These are phyloP conservation scores for Chondrosia reniformis DNA, from an alignment of 37 sponge, comb jelly and placozoan species.

Conservation along the genomic window DNA sequence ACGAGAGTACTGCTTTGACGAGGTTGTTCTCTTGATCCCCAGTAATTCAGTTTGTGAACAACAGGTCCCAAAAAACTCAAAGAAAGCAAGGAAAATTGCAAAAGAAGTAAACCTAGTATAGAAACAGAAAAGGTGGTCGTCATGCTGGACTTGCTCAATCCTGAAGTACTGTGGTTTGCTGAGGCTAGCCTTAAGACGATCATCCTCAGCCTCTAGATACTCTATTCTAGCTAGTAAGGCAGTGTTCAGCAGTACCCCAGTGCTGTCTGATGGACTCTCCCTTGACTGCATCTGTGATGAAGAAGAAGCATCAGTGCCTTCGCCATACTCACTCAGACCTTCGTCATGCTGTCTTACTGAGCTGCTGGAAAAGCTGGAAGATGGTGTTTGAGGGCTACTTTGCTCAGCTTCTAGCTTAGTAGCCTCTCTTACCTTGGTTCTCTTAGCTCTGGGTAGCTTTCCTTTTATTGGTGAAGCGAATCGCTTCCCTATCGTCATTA, in stretches of 20 bases:
- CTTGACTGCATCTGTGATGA: no score
- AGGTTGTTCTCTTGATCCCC: conserved; percentile 24
- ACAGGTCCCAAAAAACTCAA: conserved; percentile 41
- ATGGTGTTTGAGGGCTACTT: background rate
- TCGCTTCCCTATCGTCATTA: conserved; percentile 23
- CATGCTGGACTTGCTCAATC: conserved; percentile 34
- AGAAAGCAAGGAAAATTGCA: conserved; percentile 20
- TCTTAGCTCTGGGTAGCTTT: background rate
- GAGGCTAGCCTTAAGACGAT: no score
- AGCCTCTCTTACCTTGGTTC: background rate
- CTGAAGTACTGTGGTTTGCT: no score
- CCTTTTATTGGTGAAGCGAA: conserved; percentile 38
- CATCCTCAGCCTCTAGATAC: conserved; percentile 31
- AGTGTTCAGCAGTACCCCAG: no score
- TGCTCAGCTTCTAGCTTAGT: background rate
- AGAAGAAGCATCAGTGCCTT: background rate
- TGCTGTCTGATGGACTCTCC: no score
- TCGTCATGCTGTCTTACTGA: background rate
- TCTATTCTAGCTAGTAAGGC: conserved; percentile 38
- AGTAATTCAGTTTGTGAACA: conserved; percentile 35
- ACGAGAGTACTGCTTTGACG: background rate
- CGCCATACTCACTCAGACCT: background rate
- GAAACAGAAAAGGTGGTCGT: conserved; percentile 7
- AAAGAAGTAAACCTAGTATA: conserved; percentile 37
- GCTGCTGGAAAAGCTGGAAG: background rate